Evolutionary conservation across 2,888 invertebrate genomes (phyloP).

Genomic region (Tupiocoris notatus): DNA sequence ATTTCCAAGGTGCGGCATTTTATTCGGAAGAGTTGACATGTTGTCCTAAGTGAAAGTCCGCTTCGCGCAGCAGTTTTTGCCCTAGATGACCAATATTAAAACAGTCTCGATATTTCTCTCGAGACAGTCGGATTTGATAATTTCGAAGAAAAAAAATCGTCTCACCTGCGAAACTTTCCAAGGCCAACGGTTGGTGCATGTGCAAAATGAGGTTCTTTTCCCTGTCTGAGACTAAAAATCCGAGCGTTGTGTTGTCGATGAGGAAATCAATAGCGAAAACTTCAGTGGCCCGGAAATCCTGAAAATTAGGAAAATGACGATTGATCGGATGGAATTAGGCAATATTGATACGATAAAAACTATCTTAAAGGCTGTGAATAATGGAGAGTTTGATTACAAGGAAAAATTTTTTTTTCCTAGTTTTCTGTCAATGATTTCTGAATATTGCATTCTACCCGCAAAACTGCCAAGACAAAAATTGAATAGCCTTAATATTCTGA

Average conservation of each 20-base stretch:
- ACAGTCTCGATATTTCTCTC: background rate
- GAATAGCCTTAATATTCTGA: too few relatives aligned
- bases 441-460: too few relatives aligned
- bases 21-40: conserved; percentile 84
- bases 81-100: too few relatives aligned
- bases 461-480: too few relatives aligned
- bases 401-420: too few relatives aligned
- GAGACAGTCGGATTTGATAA: conserved; percentile 47
- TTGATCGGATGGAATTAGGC: too few relatives aligned
- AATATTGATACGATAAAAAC: too few relatives aligned
- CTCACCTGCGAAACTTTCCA: conserved; percentile 85
- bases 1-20: conserved; percentile 68
- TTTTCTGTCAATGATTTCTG: too few relatives aligned
- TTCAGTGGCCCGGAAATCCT: conserved; percentile 68
- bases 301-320: too few relatives aligned
- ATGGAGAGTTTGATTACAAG: too few relatives aligned
- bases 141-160: too few relatives aligned
- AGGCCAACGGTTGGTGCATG: conserved; percentile 93
- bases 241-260: conserved; percentile 86
- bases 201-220: conserved; percentile 87
- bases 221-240: conserved; percentile 86
- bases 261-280: conserved; percentile 90
- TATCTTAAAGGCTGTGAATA: too few relatives aligned
- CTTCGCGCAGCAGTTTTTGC: conserved; percentile 84
- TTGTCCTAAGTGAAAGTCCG: conserved; percentile 90